These are phyloP conservation scores for Nomada flava DNA, from an alignment of 2,888 invertebrate species.

Conservation along the genomic window DNA sequence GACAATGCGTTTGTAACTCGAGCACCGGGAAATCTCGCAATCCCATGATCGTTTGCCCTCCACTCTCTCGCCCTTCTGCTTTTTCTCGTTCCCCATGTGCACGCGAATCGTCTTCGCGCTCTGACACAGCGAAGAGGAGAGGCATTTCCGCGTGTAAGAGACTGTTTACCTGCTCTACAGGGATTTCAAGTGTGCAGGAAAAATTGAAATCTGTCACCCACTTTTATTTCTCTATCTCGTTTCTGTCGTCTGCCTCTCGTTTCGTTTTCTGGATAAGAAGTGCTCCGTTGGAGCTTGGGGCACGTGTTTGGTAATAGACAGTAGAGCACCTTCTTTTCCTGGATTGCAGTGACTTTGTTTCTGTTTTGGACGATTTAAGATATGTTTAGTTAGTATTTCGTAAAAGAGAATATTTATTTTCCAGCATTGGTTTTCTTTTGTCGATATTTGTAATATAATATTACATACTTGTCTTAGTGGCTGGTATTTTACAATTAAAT, in stretches of 20 bases:
- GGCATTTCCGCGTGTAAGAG: slow-evolving; percentile 16
- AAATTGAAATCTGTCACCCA: slow-evolving; percentile 53
- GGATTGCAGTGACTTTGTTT: not conserved
- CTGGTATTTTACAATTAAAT: too few species aligned
- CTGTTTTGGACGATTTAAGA: too few species aligned
- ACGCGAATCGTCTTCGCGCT: slow-evolving; percentile 28
- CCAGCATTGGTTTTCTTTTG: too few species aligned
- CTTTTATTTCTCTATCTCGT: not conserved
- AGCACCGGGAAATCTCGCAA: slow-evolving; percentile 78
- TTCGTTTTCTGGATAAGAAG: too few species aligned
- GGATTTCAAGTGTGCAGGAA: slow-evolving; percentile 40
- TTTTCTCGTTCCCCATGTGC: too few species aligned
- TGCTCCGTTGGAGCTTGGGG: too few species aligned
- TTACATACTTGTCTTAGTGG: too few species aligned
- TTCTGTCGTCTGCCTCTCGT: not conserved
- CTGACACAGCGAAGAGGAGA: slow-evolving; percentile 12
- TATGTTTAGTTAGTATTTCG: too few species aligned
- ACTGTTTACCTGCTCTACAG: not conserved
- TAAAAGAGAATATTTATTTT: too few species aligned
- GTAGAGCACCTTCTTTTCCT: not conserved
- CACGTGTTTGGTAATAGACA: too few species aligned
- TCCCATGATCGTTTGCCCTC: slow-evolving; percentile 47
- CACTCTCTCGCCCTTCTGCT: slow-evolving; percentile 8
- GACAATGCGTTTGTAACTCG: slow-evolving; percentile 78
- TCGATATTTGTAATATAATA: too few species aligned